phyloP scores from a whole-genome alignment of 2,888 invertebrate species.

The Brachyptera putata region DNA sequence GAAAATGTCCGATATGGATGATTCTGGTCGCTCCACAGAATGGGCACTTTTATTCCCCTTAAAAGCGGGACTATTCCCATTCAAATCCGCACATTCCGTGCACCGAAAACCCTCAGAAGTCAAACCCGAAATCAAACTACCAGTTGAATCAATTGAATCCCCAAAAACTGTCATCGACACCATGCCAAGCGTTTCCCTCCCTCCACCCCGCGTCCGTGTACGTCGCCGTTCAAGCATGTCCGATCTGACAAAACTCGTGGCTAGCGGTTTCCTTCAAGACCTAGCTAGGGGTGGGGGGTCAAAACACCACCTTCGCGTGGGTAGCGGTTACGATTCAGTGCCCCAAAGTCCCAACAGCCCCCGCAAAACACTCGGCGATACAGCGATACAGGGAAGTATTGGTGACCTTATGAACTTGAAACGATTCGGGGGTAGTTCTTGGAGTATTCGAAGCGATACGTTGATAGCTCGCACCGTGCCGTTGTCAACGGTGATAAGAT shows the following conservation, averaged over 20 bases:
- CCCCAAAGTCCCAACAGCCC: conserved; percentile 48
- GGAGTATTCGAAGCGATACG: conserved; percentile 67
- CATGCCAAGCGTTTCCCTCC: neutral
- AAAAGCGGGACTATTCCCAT: conserved; percentile 54
- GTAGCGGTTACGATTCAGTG: conserved; percentile 45
- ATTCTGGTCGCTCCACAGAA: conserved; percentile 51
- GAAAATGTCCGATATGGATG: conserved; percentile 40
- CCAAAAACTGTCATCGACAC: neutral
- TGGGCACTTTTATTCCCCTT: conserved; percentile 57
- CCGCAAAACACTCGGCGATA: conserved; percentile 27
- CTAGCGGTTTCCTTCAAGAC: conserved; percentile 61
- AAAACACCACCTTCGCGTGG: conserved; percentile 12
- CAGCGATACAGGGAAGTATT: conserved; percentile 54
- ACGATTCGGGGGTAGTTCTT: conserved; percentile 61
- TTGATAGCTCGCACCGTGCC: conserved; percentile 69
- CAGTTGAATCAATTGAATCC: neutral
- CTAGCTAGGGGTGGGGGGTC: conserved; percentile 58
- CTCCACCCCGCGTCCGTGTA: conserved; percentile 38
- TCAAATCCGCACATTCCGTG: conserved; percentile 46
- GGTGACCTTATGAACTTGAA: conserved; percentile 75
- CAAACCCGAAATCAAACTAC: conserved; percentile 2
- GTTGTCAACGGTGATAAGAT: conserved; percentile 57
- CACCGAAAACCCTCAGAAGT: conserved; percentile 9
- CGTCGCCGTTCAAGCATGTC: conserved; percentile 69
- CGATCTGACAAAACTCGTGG: conserved; percentile 61